These are phyloP conservation scores for Galemys pyrenaicus DNA, from an alignment of 2,113 vertebrate genomes.

Conservation along the genomic window DNA sequence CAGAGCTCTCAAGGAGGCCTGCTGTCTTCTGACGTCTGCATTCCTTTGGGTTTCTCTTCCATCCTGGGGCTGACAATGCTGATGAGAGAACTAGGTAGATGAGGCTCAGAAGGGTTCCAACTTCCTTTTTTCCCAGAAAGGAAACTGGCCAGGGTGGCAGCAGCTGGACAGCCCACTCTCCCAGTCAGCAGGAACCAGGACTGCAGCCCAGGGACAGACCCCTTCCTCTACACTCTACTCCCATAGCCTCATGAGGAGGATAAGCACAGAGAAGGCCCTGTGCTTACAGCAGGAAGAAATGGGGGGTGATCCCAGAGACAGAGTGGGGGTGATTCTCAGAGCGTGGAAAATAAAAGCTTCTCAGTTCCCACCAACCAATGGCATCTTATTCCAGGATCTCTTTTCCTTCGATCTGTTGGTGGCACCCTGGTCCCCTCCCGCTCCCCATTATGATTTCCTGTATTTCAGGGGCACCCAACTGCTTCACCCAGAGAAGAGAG, in stretches of 20 bases:
- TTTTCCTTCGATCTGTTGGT: neutral
- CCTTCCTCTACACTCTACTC: neutral
- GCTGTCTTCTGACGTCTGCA: neutral
- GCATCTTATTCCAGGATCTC: neutral
- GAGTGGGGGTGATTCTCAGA: neutral
- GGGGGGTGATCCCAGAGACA: neutral
- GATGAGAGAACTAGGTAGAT: neutral
- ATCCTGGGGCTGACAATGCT: neutral
- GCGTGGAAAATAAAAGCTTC: neutral
- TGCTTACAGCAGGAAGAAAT: neutral
- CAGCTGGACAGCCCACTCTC: rapidly evolving
- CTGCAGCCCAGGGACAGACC: neutral
- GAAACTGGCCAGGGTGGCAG: neutral
- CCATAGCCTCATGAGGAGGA: neutral
- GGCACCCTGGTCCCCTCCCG: too few relatives aligned
- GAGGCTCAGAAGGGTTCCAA: neutral
- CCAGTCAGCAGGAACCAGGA: neutral
- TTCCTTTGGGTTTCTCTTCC: neutral
- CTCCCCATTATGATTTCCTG: neutral
- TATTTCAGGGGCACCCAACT: neutral
- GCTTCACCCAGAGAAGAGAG: neutral
- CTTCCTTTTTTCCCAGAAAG: neutral
- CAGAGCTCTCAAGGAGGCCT: neutral
- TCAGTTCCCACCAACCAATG: neutral
- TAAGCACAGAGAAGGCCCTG: neutral